A percentile compares a stretch with the other conserved stretches of the same genome.
These are phyloP conservation scores for Drosophila orosa DNA, from an alignment of 1,140 invertebrate species.

Conservation along the genomic window DNA sequence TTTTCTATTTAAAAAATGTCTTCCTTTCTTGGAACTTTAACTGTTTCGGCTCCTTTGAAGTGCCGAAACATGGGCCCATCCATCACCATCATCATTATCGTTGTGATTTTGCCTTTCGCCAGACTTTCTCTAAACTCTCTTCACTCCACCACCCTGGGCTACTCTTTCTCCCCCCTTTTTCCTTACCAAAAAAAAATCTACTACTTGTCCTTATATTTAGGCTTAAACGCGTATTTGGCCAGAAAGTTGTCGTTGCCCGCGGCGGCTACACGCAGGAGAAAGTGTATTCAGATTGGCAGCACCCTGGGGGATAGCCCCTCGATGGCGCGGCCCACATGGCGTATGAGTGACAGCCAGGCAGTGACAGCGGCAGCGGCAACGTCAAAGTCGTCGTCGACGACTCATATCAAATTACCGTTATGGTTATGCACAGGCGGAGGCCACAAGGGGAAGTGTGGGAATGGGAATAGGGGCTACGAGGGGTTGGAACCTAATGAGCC, in stretches of 20 bases:
- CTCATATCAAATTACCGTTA: conserved; percentile 67
- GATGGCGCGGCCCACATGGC: conserved; percentile 46
- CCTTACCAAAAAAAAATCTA: background rate
- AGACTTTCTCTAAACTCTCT: background rate
- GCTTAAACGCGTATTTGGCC: conserved; percentile 9
- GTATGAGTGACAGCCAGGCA: conserved; percentile 65
- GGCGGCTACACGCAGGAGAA: background rate
- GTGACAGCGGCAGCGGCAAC: conserved; percentile 16
- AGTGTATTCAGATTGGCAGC: conserved; percentile 44
- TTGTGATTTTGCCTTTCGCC: conserved; percentile 10
- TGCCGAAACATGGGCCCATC: background rate
- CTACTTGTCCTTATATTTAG: conserved; percentile 9
- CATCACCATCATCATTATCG: conserved; percentile 21
- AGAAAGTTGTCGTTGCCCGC: conserved; percentile 1
- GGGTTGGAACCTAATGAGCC: conserved; percentile 29
- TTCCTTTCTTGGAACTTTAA: background rate
- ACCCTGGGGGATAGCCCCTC: conserved; percentile 15
- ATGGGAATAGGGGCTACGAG: background rate
- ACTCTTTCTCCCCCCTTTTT: background rate
- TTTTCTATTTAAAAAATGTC: background rate
- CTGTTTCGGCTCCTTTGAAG: background rate
- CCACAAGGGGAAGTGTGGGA: conserved; percentile 1
- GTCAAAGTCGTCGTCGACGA: conserved; percentile 51
- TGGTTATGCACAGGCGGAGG: conserved; percentile 37
- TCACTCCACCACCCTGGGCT: background rate